Percentiles rank a stretch among this genome's conserved stretches.
phyloP scores from a whole-genome alignment of 2,888 invertebrate species.

The Epirrita christyi region DNA sequence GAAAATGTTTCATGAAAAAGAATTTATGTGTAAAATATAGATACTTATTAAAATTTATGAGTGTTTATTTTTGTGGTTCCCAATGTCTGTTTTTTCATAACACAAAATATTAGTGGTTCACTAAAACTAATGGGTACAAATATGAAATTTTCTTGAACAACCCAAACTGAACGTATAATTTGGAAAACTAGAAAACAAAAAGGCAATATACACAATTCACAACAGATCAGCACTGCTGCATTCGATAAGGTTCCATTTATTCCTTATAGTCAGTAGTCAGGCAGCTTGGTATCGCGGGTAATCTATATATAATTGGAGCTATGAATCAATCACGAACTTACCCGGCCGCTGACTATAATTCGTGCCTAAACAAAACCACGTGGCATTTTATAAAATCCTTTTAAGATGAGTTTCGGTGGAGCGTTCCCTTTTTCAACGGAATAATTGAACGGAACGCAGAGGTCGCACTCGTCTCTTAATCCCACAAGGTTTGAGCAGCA shows the following conservation, averaged over 20 bases:
- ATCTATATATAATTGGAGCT: too few species aligned
- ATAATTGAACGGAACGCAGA: slow-evolving; percentile 53
- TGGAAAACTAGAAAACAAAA: not conserved
- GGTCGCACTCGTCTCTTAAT: slow-evolving; percentile 52
- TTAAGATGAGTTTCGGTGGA: slow-evolving; percentile 18
- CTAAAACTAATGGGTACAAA: too few species aligned
- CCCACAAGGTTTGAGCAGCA: slow-evolving; percentile 53
- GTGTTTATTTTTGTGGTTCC: slow-evolving; percentile 36
- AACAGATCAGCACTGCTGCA: too few species aligned
- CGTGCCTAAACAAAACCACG: slow-evolving; percentile 20
- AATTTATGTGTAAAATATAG: slow-evolving; percentile 73
- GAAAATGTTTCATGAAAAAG: slow-evolving; percentile 76
- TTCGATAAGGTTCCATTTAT: too few species aligned
- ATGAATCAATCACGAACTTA: too few species aligned
- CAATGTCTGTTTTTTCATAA: not conserved
- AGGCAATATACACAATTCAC: too few species aligned
- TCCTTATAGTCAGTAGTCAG: too few species aligned
- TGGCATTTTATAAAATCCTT: slow-evolving; percentile 23
- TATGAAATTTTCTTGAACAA: too few species aligned
- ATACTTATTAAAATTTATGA: slow-evolving; percentile 47
- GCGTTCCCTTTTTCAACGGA: slow-evolving; percentile 46
- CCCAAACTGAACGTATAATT: not conserved
- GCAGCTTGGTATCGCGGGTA: too few species aligned
- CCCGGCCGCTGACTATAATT: too few species aligned
- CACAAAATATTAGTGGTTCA: too few species aligned